Evolutionary conservation across 2,797 vertebrate genomes (phyloP).

Genomic region (Nyctibius grandis): DNA sequence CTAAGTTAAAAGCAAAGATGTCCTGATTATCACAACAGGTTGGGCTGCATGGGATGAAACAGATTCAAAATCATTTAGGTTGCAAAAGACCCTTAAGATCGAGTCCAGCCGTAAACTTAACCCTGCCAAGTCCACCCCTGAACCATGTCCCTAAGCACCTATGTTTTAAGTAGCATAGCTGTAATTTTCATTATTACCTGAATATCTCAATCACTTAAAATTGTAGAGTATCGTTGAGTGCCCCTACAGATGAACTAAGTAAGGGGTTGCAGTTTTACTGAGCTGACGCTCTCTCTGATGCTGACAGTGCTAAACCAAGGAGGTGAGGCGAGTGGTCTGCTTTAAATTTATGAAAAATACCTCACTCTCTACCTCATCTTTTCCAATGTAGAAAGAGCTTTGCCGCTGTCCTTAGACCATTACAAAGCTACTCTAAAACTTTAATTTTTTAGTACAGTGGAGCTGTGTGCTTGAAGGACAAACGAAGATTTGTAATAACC

Average conservation of each 20-base stretch:
- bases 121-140: no score
- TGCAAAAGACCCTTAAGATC: no score
- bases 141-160: no score
- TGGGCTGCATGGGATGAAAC: not conserved
- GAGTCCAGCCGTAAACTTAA: no score
- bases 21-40: not conserved
- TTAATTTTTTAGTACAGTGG: not conserved
- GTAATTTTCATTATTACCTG: not conserved
- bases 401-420: not conserved
- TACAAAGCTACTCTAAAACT: not conserved
- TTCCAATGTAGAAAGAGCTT: not conserved
- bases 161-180: not conserved
- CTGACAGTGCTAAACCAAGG: not conserved
- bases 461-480: not conserved
- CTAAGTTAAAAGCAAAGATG: not conserved
- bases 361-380: not conserved
- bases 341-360: not conserved
- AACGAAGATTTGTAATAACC: not conserved
- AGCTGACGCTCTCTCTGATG: fast-evolving
- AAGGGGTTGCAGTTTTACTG: not conserved
- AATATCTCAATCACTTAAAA: not conserved
- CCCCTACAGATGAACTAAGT: not conserved
- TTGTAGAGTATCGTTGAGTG: not conserved
- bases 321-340: not conserved
- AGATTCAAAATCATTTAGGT: no score